These are phyloP conservation scores for Oophaga sylvatica DNA, from an alignment of 2,797 vertebrate species.

Conservation along the genomic window DNA sequence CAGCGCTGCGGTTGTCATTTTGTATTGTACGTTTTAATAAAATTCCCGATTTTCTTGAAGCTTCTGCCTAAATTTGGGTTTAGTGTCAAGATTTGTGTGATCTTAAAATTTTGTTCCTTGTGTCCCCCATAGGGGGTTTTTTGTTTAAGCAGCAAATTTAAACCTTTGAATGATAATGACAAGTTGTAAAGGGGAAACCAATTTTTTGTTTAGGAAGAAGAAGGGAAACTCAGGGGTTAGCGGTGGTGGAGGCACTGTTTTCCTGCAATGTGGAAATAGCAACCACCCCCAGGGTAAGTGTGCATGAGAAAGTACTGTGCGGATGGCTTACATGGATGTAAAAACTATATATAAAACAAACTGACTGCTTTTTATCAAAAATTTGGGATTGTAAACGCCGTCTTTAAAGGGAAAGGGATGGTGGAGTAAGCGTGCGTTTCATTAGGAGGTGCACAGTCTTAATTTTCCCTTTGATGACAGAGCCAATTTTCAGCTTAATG, in stretches of 20 bases:
- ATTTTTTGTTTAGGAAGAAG: background rate
- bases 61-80: conserved; percentile 3
- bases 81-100: background rate
- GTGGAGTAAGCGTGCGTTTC: too few species aligned
- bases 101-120: background rate
- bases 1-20: background rate
- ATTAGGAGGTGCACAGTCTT: too few species aligned
- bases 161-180: background rate
- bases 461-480: too few species aligned
- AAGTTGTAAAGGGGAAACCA: background rate
- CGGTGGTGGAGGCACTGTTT: background rate
- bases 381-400: too few species aligned
- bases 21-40: background rate
- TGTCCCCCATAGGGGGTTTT: background rate
- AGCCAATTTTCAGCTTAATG: too few species aligned
- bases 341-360: too few species aligned
- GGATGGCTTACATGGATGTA: too few species aligned
- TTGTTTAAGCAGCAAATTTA: background rate
- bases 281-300: background rate
- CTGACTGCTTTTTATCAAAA: too few species aligned
- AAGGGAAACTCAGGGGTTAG: background rate
- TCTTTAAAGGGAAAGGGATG: too few species aligned
- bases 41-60: conserved; percentile 3
- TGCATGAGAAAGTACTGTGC: background rate
- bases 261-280: background rate